Base-by-base conservation (phyloP, 2,113 vertebrate genomes). In the Accipiter cooperii region DNA sequence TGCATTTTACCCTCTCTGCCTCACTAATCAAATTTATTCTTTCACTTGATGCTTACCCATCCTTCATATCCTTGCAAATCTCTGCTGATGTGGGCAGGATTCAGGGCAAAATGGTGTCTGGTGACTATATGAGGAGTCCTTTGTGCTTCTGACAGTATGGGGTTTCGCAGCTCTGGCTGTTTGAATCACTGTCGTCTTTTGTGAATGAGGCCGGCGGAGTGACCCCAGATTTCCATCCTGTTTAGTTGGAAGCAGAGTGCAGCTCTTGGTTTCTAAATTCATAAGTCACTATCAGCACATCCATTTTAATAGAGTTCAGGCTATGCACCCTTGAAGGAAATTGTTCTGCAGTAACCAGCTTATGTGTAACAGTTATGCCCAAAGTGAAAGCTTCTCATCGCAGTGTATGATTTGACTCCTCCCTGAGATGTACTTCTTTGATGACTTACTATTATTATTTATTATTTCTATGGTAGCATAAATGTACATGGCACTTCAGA, bases 271-370 rank as follows among this genome's bases (percentile, higher is more conserved):
- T 93, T 75, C 77, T 91, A 40, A 87, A 94, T 82, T 89, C 96
- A 51, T 79, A 73, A 91, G 44, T 79, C 87, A 84, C 74, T 15
- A 8, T 49, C 96, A 73, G 78, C 71, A 82, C 87, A 95, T 89
- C 84, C 81, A 85, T 95, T 96, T 95, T 96, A 91, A 87, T 79
- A 71, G 89, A 91, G 87, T 71, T 89, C 73, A 75, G 87, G 84
- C 87, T 51, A 13, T 13, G 42, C n/a, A 81, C 76, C 77, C 89
- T 89, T 46, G 91, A 71, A 89, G 89, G 73, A 85, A 94, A 94
- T 94, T 81, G 84, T 68, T 92, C 81, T 89, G 87, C 38, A 31
- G 69, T 92, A 93, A 92, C 58, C 60, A 91, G 81, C 60, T 87
- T 29, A 2, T 89, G 84, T 78, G 73, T 89, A 78, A 95, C 58